phyloP scores from a whole-genome alignment of 2,113 vertebrate species.

The Syngnathus floridae region DNA sequence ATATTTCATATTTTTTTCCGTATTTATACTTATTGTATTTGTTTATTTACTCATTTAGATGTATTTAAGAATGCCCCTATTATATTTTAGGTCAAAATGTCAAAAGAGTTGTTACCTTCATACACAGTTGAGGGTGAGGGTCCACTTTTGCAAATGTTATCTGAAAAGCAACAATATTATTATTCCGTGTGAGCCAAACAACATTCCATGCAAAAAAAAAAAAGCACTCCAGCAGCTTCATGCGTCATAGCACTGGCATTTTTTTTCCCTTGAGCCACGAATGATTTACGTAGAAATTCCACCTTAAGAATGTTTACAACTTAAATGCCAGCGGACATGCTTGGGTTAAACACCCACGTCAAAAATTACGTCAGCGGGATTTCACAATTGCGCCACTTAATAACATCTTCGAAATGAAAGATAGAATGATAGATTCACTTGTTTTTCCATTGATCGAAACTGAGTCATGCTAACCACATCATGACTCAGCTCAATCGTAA shows the following conservation, averaged over 20 bases:
- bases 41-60: too few relatives aligned
- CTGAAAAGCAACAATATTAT: conserved; percentile 52
- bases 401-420: too few relatives aligned
- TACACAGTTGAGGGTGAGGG: conserved; percentile 77
- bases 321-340: not conserved
- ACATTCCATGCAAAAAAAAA: not conserved
- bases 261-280: not conserved
- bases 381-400: not conserved
- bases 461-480: not conserved
- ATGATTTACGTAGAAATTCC: not conserved
- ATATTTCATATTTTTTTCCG: too few relatives aligned
- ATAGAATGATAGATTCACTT: too few relatives aligned
- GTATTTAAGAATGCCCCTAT: too few relatives aligned
- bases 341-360: not conserved
- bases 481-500: not conserved
- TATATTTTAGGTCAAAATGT: too few relatives aligned
- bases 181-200: not conserved
- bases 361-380: not conserved
- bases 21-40: too few relatives aligned
- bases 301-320: not conserved
- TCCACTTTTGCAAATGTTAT: conserved; percentile 75
- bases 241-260: not conserved
- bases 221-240: not conserved
- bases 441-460: not conserved
- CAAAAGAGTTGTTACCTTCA: conserved; percentile 72